A percentile compares a stretch with the other conserved stretches of the same genome.
phyloP scores from a whole-genome alignment of 2,888 invertebrate species.

The Hydrotaea diabolus region DNA sequence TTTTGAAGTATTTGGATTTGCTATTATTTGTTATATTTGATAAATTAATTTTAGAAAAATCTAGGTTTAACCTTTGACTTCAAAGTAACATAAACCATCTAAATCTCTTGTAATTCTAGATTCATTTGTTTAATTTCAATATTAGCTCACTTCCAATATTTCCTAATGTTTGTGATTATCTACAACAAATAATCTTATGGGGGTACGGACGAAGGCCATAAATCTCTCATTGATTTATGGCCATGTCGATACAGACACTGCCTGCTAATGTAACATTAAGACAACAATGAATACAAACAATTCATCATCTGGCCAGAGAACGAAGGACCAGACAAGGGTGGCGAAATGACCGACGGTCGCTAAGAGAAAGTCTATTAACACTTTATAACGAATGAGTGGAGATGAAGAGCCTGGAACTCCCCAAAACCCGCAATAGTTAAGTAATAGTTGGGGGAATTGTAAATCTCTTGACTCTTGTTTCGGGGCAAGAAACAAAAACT shows the following conservation, averaged over 20 bases:
- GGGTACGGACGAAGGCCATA: slow-evolving; percentile 24
- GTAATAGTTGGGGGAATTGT: slow-evolving; percentile 36
- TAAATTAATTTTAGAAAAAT: too few species aligned
- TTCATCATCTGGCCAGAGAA: slow-evolving; percentile 50
- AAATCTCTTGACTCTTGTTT: slow-evolving; percentile 22
- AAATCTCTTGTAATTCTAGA: not conserved
- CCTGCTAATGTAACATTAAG: slow-evolving; percentile 62
- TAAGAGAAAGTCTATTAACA: slow-evolving; percentile 26
- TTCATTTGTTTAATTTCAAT: slow-evolving; percentile 3
- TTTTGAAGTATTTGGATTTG: too few species aligned
- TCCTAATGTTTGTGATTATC: not conserved
- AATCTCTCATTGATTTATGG: slow-evolving; percentile 65
- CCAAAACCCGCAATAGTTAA: not conserved
- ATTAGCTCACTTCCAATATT: not conserved
- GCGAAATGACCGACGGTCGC: not conserved
- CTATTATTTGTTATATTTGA: too few species aligned
- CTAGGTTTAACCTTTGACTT: too few species aligned
- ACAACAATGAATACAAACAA: slow-evolving; percentile 56
- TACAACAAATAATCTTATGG: not conserved
- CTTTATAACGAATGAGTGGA: not conserved
- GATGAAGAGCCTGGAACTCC: not conserved
- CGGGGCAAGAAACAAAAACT: not conserved
- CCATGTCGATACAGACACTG: slow-evolving; percentile 39
- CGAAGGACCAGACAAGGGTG: not conserved
- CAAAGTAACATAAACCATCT: not conserved